Conservation (phyloP, 2,797 vertebrate species). For the Serranus cabrilla region DNA sequence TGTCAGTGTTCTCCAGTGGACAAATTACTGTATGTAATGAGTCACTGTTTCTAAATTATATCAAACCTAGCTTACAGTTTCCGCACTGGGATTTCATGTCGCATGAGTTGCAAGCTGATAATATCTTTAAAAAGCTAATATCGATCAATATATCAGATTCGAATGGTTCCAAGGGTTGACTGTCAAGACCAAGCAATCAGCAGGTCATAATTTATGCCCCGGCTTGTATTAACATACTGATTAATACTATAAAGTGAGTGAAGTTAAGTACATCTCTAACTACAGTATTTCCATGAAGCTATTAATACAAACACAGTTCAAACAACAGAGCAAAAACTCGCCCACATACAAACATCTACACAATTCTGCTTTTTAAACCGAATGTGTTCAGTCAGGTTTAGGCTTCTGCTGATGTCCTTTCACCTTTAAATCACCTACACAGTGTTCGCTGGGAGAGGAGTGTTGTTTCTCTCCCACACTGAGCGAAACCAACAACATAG, state of each 20-base stretch:
- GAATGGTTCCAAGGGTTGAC: not conserved
- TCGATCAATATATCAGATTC: not conserved
- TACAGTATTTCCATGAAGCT: not conserved
- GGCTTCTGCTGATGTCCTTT: conserved; percentile 41
- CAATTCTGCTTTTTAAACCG: not conserved
- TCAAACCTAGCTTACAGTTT: not conserved
- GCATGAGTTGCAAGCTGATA: not conserved
- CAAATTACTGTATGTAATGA: not conserved
- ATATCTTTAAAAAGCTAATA: not conserved
- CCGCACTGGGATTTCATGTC: not conserved
- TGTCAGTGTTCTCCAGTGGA: not conserved
- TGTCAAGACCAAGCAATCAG: not conserved
- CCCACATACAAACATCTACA: conserved; percentile 34
- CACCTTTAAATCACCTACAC: conserved; percentile 64
- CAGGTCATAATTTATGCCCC: not conserved
- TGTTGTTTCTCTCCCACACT: conserved; percentile 43
- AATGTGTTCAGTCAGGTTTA: conserved; percentile 20
- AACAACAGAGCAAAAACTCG: conserved; percentile 8
- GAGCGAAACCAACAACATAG: conserved; percentile 5
- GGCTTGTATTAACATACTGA: not conserved
- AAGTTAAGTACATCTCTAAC: not conserved
- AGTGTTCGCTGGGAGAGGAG: conserved; percentile 32
- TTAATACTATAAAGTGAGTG: not conserved
- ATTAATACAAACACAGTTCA: not conserved
- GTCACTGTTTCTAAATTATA: not conserved